Conservation (phyloP, 2,797 vertebrate species). For the Melanotaenia trifasciata region DNA sequence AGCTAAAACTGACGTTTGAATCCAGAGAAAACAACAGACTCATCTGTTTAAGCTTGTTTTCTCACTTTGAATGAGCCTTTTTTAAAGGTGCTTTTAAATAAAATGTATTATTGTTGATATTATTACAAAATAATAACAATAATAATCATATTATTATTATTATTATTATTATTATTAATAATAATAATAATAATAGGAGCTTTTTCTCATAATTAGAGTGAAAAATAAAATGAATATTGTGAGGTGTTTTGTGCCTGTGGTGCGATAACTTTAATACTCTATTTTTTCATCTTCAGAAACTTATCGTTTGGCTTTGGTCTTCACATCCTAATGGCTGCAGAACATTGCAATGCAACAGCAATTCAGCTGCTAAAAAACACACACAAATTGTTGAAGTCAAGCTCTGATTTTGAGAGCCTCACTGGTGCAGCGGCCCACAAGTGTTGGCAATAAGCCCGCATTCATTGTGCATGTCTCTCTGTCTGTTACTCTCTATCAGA, state of each 20-base stretch:
- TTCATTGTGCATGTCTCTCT: constrained; percentile 32
- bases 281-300: constrained; percentile 13
- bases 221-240: not conserved
- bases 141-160: no score
- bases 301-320: constrained; percentile 30
- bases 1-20: not conserved
- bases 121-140: no score
- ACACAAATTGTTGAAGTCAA: constrained; percentile 31
- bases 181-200: not conserved
- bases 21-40: not conserved
- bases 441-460: constrained; percentile 53
- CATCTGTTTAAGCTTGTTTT: no score
- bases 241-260: constrained; percentile 3
- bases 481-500: constrained; percentile 49
- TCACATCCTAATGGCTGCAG: constrained; percentile 23
- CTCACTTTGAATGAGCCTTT: no score
- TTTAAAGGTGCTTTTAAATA: no score
- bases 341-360: constrained; percentile 38
- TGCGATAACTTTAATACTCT: constrained; percentile 16
- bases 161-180: no score
- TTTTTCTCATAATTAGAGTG: not conserved
- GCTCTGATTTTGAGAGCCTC: constrained; percentile 39
- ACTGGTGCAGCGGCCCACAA: constrained; percentile 16
- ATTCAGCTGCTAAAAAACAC: constrained; percentile 23
- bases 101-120: no score